phyloP scores from a whole-genome alignment of 2,113 vertebrate genomes.

The Rutilus rutilus region DNA sequence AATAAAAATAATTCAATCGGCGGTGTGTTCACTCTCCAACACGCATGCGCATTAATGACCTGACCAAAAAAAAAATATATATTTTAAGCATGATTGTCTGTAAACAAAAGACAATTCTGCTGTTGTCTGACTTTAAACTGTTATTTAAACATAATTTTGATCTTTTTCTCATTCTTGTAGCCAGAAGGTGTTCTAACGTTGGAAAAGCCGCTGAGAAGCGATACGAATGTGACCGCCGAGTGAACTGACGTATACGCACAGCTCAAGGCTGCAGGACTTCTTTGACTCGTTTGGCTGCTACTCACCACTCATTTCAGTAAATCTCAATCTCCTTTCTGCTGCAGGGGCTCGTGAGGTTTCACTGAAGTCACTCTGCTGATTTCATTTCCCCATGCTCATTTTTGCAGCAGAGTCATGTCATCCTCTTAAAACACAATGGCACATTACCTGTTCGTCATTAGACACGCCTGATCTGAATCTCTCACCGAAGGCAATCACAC shows the following conservation, averaged over 20 bases:
- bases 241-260: not conserved
- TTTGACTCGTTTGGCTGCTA: constrained; percentile 1
- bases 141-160: too few species aligned
- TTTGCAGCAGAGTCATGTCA: constrained; percentile 36
- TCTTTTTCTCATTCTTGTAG: not conserved
- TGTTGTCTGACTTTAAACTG: too few species aligned
- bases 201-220: not conserved
- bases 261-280: not conserved
- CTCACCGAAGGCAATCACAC: constrained; percentile 45
- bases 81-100: too few species aligned
- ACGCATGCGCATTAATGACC: too few species aligned
- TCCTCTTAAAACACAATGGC: constrained; percentile 52
- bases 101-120: too few species aligned
- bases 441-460: constrained; percentile 54
- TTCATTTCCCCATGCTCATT: constrained; percentile 41
- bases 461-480: constrained; percentile 46
- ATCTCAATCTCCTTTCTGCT: constrained; percentile 14
- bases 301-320: constrained; percentile 6
- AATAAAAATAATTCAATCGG: too few species aligned
- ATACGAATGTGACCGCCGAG: too few species aligned
- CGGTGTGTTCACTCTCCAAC: too few species aligned
- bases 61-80: too few species aligned
- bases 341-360: constrained; percentile 48
- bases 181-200: not conserved
- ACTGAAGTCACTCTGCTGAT: constrained; percentile 22